These are phyloP conservation scores for Australoheros facetus DNA, from an alignment of 2,797 vertebrate genomes.

Conservation along the genomic window DNA sequence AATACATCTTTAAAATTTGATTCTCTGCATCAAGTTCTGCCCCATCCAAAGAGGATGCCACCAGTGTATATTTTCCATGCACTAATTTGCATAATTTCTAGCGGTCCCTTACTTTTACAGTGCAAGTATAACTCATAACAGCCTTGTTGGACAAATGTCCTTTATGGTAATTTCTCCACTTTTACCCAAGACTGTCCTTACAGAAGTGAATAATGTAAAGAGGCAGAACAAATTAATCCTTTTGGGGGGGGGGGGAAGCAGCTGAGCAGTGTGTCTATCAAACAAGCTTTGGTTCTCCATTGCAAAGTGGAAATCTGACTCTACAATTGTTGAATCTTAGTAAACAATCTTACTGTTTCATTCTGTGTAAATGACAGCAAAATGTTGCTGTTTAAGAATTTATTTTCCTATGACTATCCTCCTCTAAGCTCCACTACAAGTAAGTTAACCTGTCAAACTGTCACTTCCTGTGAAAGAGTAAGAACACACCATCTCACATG, in stretches of 20 bases:
- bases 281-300: background rate
- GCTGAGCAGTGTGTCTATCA: background rate
- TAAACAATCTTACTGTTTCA: background rate
- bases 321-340: background rate
- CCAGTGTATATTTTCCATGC: background rate
- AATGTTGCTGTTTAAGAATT: background rate
- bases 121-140: background rate
- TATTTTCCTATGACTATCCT: background rate
- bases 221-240: background rate
- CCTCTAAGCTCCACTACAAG: background rate
- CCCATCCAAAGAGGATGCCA: background rate
- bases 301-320: background rate
- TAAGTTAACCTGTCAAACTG: slow-evolving; percentile 1
- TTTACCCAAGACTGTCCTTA: too few species aligned
- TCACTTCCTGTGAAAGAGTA: slow-evolving; percentile 1
- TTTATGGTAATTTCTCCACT: too few species aligned
- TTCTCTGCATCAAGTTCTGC: background rate
- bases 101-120: background rate
- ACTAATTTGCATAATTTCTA: background rate
- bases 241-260: background rate
- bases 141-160: background rate
- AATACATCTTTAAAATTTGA: background rate
- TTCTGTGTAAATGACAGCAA: background rate
- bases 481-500: background rate
- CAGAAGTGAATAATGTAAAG: too few species aligned